Percentiles rank a stretch among this genome's conserved stretches.
Evolutionary conservation across 2,113 vertebrate genomes (phyloP).

Genomic region (Tursiops truncatus): DNA sequence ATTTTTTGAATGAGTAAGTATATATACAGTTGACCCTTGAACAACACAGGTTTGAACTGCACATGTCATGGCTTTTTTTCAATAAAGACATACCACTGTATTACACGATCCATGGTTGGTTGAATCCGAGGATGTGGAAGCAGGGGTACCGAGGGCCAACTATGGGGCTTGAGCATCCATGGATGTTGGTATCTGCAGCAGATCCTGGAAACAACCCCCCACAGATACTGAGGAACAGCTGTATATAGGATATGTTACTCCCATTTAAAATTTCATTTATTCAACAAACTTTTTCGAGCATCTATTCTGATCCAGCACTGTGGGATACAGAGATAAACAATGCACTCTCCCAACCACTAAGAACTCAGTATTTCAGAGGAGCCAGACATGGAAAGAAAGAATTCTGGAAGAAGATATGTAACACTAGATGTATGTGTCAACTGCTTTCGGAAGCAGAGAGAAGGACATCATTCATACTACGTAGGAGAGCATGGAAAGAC

Average conservation of each 20-base stretch:
- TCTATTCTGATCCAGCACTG: background rate
- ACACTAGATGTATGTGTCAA: background rate
- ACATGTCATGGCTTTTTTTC: background rate
- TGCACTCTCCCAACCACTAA: background rate
- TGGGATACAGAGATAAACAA: background rate
- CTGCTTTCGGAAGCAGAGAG: constrained; percentile 4
- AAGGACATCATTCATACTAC: background rate
- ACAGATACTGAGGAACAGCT: background rate
- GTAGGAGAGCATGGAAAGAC: background rate
- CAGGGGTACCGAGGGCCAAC: background rate
- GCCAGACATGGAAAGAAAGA: background rate
- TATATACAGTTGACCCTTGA: background rate
- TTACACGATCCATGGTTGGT: background rate
- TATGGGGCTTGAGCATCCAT: background rate
- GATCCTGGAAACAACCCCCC: background rate
- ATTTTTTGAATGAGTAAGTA: constrained; percentile 32
- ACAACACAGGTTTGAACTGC: background rate
- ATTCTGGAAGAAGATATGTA: constrained; percentile 18
- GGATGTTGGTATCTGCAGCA: background rate
- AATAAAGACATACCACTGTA: background rate
- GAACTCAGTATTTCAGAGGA: constrained; percentile 2
- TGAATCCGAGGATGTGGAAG: background rate
- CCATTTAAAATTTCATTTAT: constrained; percentile 14
- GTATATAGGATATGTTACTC: background rate
- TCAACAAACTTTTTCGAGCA: background rate